Base-by-base conservation (phyloP, 2,113 vertebrate species). In the Nycticryphes semicollaris region DNA sequence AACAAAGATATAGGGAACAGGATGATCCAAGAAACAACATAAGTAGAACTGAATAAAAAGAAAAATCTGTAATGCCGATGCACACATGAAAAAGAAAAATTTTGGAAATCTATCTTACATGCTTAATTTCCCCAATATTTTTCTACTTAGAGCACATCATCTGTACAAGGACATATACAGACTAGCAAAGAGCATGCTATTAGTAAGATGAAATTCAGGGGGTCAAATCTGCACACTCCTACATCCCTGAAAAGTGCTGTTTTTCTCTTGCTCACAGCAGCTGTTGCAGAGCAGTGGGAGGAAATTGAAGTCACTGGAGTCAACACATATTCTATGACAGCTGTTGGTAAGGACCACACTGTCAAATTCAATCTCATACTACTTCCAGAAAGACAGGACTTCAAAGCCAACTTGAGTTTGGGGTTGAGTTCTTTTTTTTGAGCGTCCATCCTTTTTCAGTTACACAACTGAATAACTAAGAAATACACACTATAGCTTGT, bases 1-100 rank as follows among this genome's bases (percentile, higher is more conserved):
- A 96, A 69, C 50, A 43, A 93, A 95, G 33, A 50, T 64, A 31
- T 64, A 90, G 64, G 95, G 62, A 85, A 93, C 88, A 93, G 80
- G 59, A 76, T 92, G 85, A 90, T 93, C 35, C 37, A 87, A 87
- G 84, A 84, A 94, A 37, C 10, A 63, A 93, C 47, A 47, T 93
- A 93, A 84, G 96, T 63, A 93, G 47, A 74, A 96, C 60, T 92
- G 86, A 97, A 35, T 79, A 83, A 80, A 95, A 95, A 89, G 66
- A 93, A 62, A 93, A 93, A 84, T 47, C 35, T 93, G 27, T 31
- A 76, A 91, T 85, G 28, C 41, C 2, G 25, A 28, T 14, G 73
- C 30, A 72, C 24, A 69, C 23, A 80, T 7, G 12, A 74, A 68
- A 60, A 67, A 60, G 30, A 86, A 95, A 83, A 8, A 85, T 33